Percentiles rank a stretch among this genome's conserved stretches.
These are phyloP conservation scores for Hirundichthys speculiger DNA, from an alignment of 2,113 vertebrate genomes.

Conservation along the genomic window DNA sequence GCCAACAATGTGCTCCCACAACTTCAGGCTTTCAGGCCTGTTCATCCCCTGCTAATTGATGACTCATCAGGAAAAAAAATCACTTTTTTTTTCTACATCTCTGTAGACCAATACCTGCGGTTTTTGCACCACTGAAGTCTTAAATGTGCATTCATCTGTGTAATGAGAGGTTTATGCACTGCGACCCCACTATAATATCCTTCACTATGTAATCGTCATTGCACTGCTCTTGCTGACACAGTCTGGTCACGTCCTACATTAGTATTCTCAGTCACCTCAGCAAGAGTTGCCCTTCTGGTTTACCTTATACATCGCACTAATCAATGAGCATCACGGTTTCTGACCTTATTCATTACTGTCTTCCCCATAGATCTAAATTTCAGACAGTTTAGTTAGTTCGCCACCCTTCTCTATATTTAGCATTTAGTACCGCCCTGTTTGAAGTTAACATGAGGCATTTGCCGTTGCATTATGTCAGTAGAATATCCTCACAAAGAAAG, in stretches of 20 bases:
- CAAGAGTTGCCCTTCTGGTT: conserved; percentile 11
- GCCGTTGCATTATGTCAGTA: not conserved
- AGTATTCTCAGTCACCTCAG: conserved; percentile 21
- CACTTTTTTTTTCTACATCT: conserved; percentile 10
- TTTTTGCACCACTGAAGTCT: conserved; percentile 17
- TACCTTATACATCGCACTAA: conserved; percentile 12
- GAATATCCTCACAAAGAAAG: not conserved
- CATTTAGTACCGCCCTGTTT: not conserved
- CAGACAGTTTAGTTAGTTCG: not conserved
- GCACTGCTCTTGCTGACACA: conserved; percentile 26
- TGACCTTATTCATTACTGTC: not conserved
- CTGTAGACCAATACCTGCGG: conserved; percentile 6
- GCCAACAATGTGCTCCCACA: conserved; percentile 2
- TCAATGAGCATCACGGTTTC: not conserved
- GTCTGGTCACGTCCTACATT: conserved; percentile 22
- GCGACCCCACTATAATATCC: conserved; percentile 20
- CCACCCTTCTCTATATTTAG: not conserved
- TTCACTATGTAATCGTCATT: conserved; percentile 8
- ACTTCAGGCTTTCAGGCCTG: conserved; percentile 3
- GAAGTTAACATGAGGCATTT: not conserved
- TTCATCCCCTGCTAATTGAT: conserved; percentile 8
- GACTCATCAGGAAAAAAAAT: conserved; percentile 18
- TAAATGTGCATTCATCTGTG: conserved; percentile 32
- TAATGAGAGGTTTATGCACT: conserved; percentile 35
- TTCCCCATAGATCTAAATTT: not conserved